These are phyloP conservation scores for Cervus canadensis DNA, from an alignment of 2,113 vertebrate genomes.

Conservation along the genomic window DNA sequence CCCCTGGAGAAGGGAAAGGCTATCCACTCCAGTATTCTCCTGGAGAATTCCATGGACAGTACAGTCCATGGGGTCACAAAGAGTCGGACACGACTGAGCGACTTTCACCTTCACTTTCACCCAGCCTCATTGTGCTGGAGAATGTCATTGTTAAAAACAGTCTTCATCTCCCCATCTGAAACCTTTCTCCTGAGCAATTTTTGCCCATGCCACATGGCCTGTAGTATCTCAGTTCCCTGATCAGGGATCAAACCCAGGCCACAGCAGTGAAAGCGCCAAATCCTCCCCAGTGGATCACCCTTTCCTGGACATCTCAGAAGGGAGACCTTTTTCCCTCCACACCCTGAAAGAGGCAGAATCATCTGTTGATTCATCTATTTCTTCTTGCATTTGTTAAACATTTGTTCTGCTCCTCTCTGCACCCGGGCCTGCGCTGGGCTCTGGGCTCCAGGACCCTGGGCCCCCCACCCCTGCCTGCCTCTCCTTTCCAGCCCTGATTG, in stretches of 20 bases:
- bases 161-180: neutral
- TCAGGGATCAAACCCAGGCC: neutral
- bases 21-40: neutral
- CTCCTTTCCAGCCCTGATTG: neutral
- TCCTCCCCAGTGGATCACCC: neutral
- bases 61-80: rapidly evolving
- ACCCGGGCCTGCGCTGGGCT: neutral
- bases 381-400: neutral
- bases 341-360: neutral
- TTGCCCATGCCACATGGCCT: rapidly evolving
- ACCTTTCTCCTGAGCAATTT: neutral
- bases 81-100: neutral
- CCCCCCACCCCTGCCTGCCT: rapidly evolving
- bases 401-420: neutral
- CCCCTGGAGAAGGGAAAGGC: neutral
- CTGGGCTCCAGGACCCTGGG: neutral
- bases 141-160: neutral
- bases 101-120: neutral
- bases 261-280: neutral
- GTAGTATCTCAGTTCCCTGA: neutral
- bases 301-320: neutral
- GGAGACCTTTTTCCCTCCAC: neutral
- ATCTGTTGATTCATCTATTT: neutral
- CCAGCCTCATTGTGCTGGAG: neutral
- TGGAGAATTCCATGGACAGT: neutral